Evolutionary conservation across 2,888 invertebrate genomes (phyloP), one percentile per base, ranked within the genome.

Genomic region (Synanthedon formicaeformis): DNA sequence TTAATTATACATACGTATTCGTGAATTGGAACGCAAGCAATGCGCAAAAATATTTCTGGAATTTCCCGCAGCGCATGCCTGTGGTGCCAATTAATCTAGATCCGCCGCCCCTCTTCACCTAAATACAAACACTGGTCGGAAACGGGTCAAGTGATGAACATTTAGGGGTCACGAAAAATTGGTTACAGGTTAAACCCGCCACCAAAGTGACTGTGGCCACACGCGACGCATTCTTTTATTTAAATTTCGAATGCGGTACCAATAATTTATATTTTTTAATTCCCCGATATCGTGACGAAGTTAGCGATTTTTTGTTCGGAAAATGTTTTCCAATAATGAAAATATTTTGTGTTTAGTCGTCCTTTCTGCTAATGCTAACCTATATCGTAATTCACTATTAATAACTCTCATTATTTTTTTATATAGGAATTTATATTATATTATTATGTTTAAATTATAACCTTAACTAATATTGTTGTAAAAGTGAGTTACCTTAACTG

Each of bases 141-240:
- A 53, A 55, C 51, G 57, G 53, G 54, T 57, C 52, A 50, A 55
- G 51, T 54, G 56, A 58, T 57, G 53, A 58, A 59, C 56, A 51
- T 48, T 34, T 50, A 12, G 50, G 50, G 57, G 40, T 56, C 60
- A 27, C 40, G 4, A 51, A 41, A 18, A 52, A 41, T 57, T 59
- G 64, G 23, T 54, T 52, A 48, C 51, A 41, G 53, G 59, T 56
- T 53, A 56, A 57, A 58, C 54, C 53, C 53, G 53, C 57, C 53
- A 53, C 58, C 56, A 52, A 18, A 61, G 61, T 61, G 59, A 60
- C 60, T 57, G 58, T 60, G 59, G 58, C 59, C 57, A 59, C 56
- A 58, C 58, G 60, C 62, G 58, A 60, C 57, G 58, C 57, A 59
- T 61, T 62, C 56, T 57, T 34, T 60, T 61, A 60, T 61, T 63